Evolutionary conservation across 2,888 invertebrate genomes (phyloP), one percentile per base, ranked within the genome.

Genomic region (Thera britannica): DNA sequence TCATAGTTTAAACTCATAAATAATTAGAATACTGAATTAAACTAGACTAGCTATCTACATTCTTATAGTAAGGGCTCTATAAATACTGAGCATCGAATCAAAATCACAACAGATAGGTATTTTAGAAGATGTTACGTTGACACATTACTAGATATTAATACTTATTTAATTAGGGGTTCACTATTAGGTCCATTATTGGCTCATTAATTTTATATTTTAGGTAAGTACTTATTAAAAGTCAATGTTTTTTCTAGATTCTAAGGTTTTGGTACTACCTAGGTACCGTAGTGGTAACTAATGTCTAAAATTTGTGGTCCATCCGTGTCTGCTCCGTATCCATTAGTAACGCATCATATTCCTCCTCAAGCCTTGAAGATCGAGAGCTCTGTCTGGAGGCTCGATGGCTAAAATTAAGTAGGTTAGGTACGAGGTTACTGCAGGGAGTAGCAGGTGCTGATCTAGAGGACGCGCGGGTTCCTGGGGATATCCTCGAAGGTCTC

Each of bases 371-470:
- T 74, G 90, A 94, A 75, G 90, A 90, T 51, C 86, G 81, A 6
- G 93, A 92, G 70, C 93, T 92, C 72, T 90, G 90, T 66, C 95
- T 90, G 8, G 93, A 90, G 1, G 92, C 87, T 71, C 94, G 89
- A 67, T 95, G 94, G n/a, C 95, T 88, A 56, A 96, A 95, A 12
- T 95, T 95, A 73, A 96, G 93, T 2, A 94, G 85, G 76, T 93
- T 95, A 8, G 96, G 96, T 12, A 96, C 95, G 63, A 96, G 90
- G 90, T 95, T 95, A 46, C 96, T 96, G 72, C 96, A 96, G 0
- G 97, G 97, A 0, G 97, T 97, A 2, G 96, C 96, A 0, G 97
- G 97, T 0, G 97, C 97, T 0, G 97, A 97, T 36, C 96, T 91
- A 0, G 97, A 96, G 6, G 97, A 92, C 92, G 96, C 96, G 55